These are phyloP conservation scores for Eubucco bourcierii DNA, from an alignment of 2,113 vertebrate species.

Conservation along the genomic window DNA sequence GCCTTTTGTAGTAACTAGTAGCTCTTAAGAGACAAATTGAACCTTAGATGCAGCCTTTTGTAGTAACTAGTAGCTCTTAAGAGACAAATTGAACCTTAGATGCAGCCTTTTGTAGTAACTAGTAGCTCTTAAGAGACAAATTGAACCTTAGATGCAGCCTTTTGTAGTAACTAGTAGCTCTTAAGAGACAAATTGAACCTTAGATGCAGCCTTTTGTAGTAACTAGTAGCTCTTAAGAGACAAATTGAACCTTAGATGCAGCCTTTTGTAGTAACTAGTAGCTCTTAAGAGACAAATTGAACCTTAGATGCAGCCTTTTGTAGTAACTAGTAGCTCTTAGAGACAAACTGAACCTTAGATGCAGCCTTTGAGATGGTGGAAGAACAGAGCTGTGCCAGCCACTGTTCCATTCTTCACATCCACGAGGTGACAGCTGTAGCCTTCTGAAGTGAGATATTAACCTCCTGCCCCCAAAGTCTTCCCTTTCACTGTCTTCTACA, in stretches of 20 bases:
- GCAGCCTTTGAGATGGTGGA: neutral
- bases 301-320: no score
- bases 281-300: no score
- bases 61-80: neutral
- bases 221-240: neutral
- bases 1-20: neutral
- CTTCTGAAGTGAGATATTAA: neutral
- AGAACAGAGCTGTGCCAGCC: neutral
- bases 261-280: neutral
- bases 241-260: neutral
- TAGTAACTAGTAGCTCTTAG: neutral
- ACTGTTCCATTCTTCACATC: neutral
- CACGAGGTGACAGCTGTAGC: neutral
- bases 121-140: neutral
- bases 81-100: neutral
- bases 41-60: neutral
- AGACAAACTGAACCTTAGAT: neutral
- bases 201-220: neutral
- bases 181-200: neutral
- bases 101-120: neutral
- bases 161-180: neutral
- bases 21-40: neutral
- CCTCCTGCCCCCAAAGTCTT: neutral
- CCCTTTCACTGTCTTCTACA: neutral
- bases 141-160: neutral